A percentile compares a stretch with the other conserved stretches of the same genome.
phyloP scores from a whole-genome alignment of 2,888 invertebrate genomes.

The Ferrisia virgata region DNA sequence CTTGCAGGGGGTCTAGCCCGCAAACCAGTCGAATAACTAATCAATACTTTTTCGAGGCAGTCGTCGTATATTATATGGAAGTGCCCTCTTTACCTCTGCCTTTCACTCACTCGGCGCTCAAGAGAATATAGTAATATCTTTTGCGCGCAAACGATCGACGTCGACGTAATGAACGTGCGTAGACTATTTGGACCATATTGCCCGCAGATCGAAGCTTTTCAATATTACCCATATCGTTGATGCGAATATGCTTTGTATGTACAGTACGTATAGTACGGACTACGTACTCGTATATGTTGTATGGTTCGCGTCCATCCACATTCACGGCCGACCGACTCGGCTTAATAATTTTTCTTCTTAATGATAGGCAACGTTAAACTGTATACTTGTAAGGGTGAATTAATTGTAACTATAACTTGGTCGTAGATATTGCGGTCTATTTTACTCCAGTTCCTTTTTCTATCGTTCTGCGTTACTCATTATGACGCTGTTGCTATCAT shows the following conservation, averaged over 20 bases:
- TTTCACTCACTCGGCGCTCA: not conserved
- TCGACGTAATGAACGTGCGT: not conserved
- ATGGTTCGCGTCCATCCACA: too few species aligned
- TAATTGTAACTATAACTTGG: too few species aligned
- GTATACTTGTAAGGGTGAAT: too few species aligned
- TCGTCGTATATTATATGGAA: not conserved
- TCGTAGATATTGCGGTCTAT: too few species aligned
- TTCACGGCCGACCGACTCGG: too few species aligned
- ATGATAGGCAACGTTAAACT: too few species aligned
- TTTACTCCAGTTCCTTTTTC: too few species aligned
- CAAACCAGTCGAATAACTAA: conserved; percentile 29
- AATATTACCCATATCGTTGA: not conserved
- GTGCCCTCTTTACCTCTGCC: not conserved
- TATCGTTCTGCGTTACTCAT: too few species aligned
- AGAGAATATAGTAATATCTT: too few species aligned
- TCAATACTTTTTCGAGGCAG: conserved; percentile 6
- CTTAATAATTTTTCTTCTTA: too few species aligned
- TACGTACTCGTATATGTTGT: not conserved
- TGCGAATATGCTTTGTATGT: not conserved
- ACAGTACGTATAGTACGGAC: not conserved
- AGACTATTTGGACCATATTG: not conserved
- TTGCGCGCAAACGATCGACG: too few species aligned
- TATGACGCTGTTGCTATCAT: too few species aligned
- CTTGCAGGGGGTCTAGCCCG: not conserved
- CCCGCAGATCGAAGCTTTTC: not conserved